These are phyloP conservation scores for Bujurquina vittata DNA, from an alignment of 2,113 vertebrate species.

Conservation along the genomic window DNA sequence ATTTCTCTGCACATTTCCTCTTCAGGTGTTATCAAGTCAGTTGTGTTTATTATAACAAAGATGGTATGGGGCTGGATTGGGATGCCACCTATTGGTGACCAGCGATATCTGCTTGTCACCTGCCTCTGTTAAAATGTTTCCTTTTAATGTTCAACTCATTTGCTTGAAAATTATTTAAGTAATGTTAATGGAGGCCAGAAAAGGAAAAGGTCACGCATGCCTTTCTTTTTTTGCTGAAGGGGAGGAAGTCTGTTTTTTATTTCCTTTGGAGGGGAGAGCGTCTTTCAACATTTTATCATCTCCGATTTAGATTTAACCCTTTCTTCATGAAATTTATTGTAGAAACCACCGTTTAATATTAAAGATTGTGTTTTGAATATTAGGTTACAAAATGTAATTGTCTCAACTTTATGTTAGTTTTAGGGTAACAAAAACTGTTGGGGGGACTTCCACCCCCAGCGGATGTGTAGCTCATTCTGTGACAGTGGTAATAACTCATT, in stretches of 20 bases:
- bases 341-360: not conserved
- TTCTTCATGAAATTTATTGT: not conserved
- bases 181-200: not conserved
- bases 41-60: slow-evolving; percentile 1
- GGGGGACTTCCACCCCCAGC: not conserved
- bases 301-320: not conserved
- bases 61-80: slow-evolving; percentile 6
- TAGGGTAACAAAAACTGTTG: not conserved
- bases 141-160: not conserved
- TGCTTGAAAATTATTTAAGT: not conserved
- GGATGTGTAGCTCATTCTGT: not conserved
- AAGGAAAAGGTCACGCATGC: not conserved
- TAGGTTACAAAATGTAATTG: not conserved
- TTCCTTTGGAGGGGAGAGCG: not conserved
- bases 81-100: slow-evolving; percentile 56
- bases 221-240: not conserved
- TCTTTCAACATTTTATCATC: not conserved
- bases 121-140: not conserved
- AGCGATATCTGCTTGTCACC: not conserved
- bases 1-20: not conserved
- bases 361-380: not conserved
- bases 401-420: not conserved
- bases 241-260: not conserved
- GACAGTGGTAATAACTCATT: not conserved
- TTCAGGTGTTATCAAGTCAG: not conserved